Percentiles rank a stretch among this genome's conserved stretches.
Evolutionary conservation across 2,797 vertebrate species (phyloP).

Genomic region (Lateolabrax maculatus): DNA sequence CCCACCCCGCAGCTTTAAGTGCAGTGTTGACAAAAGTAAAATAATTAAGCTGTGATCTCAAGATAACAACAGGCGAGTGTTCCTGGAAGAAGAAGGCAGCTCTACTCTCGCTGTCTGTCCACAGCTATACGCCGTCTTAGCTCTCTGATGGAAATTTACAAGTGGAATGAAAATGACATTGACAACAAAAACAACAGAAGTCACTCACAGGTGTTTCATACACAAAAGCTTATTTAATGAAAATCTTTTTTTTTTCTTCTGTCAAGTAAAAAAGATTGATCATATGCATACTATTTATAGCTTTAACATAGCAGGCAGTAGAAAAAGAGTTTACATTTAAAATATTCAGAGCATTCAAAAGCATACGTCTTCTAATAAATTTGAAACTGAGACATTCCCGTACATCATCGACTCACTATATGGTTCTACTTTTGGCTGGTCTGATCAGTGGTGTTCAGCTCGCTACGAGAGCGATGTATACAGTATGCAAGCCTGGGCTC

Average conservation of each 20-base stretch:
- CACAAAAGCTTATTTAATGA: slow-evolving; percentile 79
- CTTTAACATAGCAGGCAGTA: slow-evolving; percentile 84
- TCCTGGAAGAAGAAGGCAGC: background rate
- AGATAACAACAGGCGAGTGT: background rate
- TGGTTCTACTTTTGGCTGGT: slow-evolving; percentile 67
- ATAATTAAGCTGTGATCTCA: background rate
- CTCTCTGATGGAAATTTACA: background rate
- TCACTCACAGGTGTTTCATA: slow-evolving; percentile 56
- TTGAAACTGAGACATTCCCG: slow-evolving; percentile 73
- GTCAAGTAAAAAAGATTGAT: slow-evolving; percentile 73
- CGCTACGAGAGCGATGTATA: slow-evolving; percentile 36
- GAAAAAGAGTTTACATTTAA: slow-evolving; percentile 81
- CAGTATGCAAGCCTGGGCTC: slow-evolving; percentile 40
- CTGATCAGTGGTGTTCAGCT: slow-evolving; percentile 42
- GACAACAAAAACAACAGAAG: slow-evolving; percentile 36
- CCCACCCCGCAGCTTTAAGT: background rate
- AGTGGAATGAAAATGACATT: background rate
- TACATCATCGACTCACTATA: slow-evolving; percentile 59
- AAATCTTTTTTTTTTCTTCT: slow-evolving; percentile 68
- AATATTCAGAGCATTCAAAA: slow-evolving; percentile 82
- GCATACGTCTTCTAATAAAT: slow-evolving; percentile 73
- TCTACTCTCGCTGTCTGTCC: background rate
- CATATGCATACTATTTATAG: slow-evolving; percentile 82
- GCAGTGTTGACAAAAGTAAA: background rate
- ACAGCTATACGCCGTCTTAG: background rate